Base-by-base conservation (phyloP, 2,797 vertebrate species). In the Kryptolebias ocellatus region DNA sequence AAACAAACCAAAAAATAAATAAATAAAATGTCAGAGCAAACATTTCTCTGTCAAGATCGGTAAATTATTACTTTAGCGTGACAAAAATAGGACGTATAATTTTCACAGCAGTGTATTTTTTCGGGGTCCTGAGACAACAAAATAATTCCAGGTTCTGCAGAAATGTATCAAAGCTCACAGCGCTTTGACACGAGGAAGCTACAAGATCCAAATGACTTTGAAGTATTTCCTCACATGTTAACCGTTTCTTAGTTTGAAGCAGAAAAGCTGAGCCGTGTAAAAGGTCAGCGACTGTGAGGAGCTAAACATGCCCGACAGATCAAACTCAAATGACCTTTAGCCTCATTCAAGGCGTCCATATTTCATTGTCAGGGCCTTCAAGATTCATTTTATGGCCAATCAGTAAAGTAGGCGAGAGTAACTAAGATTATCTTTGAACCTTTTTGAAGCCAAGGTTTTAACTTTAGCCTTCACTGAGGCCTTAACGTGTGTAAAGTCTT, bases 121-220 rank as follows among this genome's bases (percentile, higher is more conserved):
- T 72, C 60, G 57, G 56, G 57, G 49, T 63, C 17, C 52, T 31
- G 56, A 58, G 74, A 65, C 68, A 78, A 80, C 50, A 73, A 45
- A 65, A 73, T 59, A 28, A 61, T 60, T 61, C 72, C 45, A 29
- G 46, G 64, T 60, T 76, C 63, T 46, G 60, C 47, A 78, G 56
- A 70, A 82, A 78, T 79, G 69, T 70, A 84, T 83, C 76, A 79
- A 80, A 81, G 68, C 70, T 83, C 69, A 72, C 78, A 82, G 76
- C 5, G 0, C 14, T 42, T 14, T 42, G 70, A 70, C 61, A 52
- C 77, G 78, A 69, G 72, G 67, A 53, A 20, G 68, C 85, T 49
- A 58, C 54, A 57, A 52, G 69, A 77, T 84, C 55, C 52, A 72
- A 76, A 18, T 60, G 46, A 53, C 29, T 44, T 63, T 29, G 65